A percentile compares a stretch with the other conserved stretches of the same genome.
These are phyloP conservation scores for Nipponia nippon DNA, from an alignment of 2,113 vertebrate species.

Conservation along the genomic window DNA sequence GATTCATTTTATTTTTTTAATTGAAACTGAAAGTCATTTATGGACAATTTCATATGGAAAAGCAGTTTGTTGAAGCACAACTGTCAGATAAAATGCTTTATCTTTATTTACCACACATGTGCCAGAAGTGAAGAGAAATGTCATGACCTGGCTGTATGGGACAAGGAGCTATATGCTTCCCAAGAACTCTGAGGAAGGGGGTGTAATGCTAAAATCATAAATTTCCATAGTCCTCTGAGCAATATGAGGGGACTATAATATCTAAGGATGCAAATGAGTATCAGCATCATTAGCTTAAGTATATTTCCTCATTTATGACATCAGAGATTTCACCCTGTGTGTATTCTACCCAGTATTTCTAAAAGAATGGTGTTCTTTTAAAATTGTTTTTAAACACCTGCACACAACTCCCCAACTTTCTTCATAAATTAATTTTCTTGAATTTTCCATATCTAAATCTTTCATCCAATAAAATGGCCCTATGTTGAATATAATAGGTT, in stretches of 20 bases:
- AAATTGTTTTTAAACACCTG: not conserved
- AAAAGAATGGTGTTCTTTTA: not conserved
- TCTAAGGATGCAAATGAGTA: not conserved
- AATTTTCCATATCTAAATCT: constrained; percentile 26
- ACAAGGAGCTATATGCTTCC: not conserved
- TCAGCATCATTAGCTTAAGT: not conserved
- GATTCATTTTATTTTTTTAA: not conserved
- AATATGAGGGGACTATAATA: not conserved
- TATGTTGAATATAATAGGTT: not conserved
- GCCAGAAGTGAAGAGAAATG: not conserved
- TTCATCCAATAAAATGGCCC: not conserved
- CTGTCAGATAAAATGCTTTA: not conserved
- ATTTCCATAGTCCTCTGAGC: not conserved
- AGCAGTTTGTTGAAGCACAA: not conserved
- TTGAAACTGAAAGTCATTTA: not conserved
- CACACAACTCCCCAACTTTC: not conserved
- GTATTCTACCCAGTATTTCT: not conserved
- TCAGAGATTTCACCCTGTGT: not conserved
- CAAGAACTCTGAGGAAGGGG: not conserved
- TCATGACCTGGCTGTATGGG: not conserved
- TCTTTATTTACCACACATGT: not conserved
- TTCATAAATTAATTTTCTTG: constrained; percentile 29
- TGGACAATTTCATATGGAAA: not conserved
- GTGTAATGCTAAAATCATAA: not conserved
- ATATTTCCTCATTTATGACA: not conserved